A percentile compares a stretch with the other conserved stretches of the same genome.
phyloP scores from a whole-genome alignment of 1,140 invertebrate species.

The Hycleus phaleratus region DNA sequence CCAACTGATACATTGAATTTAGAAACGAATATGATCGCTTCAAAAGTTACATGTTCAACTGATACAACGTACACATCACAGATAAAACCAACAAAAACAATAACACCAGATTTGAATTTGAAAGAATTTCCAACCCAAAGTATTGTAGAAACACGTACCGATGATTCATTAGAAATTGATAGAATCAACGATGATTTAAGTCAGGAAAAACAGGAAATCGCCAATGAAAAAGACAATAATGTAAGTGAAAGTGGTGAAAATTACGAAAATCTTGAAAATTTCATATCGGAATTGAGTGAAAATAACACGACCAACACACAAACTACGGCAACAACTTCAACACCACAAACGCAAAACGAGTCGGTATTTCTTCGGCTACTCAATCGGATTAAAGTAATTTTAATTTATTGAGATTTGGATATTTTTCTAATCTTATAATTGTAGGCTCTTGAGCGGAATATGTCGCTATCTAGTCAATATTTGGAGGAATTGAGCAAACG shows the following conservation, averaged over 20 bases:
- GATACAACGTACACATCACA: constrained; percentile 17
- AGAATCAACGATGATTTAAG: not conserved
- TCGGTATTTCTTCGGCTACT: constrained; percentile 90
- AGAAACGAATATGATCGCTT: not conserved
- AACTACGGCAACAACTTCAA: constrained; percentile 23
- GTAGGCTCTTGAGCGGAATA: constrained; percentile 86
- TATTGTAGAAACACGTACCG: not conserved
- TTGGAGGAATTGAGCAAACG: constrained; percentile 87
- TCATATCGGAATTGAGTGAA: constrained; percentile 35
- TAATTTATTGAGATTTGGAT: constrained; percentile 17
- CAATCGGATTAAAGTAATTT: constrained; percentile 83
- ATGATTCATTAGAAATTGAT: not conserved
- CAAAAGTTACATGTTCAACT: constrained; percentile 6
- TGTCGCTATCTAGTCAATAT: constrained; percentile 92
- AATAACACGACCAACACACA: constrained; percentile 8
- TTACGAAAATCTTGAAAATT: constrained; percentile 38
- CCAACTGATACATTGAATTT: not conserved
- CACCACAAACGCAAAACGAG: constrained; percentile 71
- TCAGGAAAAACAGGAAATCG: not conserved
- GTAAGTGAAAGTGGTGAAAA: constrained; percentile 19
- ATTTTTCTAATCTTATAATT: constrained; percentile 24
- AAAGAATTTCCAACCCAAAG: not conserved
- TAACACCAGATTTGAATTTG: constrained; percentile 18
- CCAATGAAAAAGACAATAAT: constrained; percentile 22
- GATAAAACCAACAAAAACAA: constrained; percentile 40